Evolutionary conservation across 2,888 invertebrate genomes (phyloP).

Genomic region (Lasioglossum malachurum): DNA sequence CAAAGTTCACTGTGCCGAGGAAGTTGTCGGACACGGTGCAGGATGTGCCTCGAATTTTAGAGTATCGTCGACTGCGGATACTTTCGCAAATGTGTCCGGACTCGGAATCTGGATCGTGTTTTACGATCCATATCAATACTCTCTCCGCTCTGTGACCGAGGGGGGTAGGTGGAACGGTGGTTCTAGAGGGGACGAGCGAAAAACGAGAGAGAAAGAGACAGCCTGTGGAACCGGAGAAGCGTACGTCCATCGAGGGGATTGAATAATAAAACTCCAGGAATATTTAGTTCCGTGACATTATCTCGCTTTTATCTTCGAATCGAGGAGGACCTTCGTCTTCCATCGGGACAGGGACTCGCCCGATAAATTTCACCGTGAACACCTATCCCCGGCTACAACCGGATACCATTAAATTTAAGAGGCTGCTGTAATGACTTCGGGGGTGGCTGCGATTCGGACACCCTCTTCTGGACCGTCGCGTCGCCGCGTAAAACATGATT

Average conservation of each 20-base stretch:
- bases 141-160: not conserved
- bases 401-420: conserved; percentile 24
- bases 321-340: not conserved
- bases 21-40: conserved; percentile 55
- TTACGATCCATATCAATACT: conserved; percentile 49
- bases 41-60: conserved; percentile 60
- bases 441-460: not conserved
- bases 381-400: not conserved
- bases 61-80: conserved; percentile 45
- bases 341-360: not conserved
- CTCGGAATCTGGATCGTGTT: conserved; percentile 46
- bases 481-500: not conserved
- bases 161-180: not conserved
- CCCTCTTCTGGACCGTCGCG: too few relatives aligned
- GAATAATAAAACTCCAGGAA: conserved; percentile 43
- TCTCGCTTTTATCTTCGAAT: conserved; percentile 28
- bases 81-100: conserved; percentile 37
- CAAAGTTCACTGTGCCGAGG: conserved; percentile 71
- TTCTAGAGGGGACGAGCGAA: not conserved
- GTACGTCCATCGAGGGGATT: conserved; percentile 28
- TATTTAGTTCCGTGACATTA: conserved; percentile 54
- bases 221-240: not conserved
- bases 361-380: conserved; percentile 29
- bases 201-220: not conserved
- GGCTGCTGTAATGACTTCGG: not conserved